A percentile compares a stretch with the other conserved stretches of the same genome.
Evolutionary conservation across 2,797 vertebrate genomes (phyloP).

Genomic region (Clarias fuscus): DNA sequence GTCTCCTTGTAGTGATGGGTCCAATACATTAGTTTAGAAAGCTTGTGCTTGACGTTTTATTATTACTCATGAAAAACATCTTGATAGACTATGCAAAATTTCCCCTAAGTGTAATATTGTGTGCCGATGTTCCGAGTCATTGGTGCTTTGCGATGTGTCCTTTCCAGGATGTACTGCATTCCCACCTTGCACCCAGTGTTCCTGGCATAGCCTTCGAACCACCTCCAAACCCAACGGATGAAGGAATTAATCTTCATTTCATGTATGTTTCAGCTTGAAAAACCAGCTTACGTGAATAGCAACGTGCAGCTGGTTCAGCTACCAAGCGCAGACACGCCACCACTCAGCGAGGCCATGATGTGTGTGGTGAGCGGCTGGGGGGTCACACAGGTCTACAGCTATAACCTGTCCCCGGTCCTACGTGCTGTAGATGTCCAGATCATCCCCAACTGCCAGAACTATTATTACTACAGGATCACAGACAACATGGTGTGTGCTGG

Average conservation of each 20-base stretch:
- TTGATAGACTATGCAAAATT: background rate
- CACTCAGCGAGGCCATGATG: conserved; percentile 21
- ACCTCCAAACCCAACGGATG: background rate
- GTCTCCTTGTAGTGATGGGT: background rate
- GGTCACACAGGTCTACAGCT: conserved; percentile 66
- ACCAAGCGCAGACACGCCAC: conserved; percentile 40
- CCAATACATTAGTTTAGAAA: background rate
- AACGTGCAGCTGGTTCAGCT: conserved; percentile 56
- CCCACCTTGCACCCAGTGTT: background rate
- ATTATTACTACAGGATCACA: conserved; percentile 75
- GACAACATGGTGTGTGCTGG: conserved; percentile 78
- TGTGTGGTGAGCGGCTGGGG: conserved; percentile 81
- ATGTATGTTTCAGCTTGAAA: conserved; percentile 64
- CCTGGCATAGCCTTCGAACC: background rate
- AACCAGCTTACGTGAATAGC: conserved; percentile 61
- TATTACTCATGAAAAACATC: background rate
- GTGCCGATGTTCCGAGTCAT: background rate
- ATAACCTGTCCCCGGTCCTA: conserved; percentile 68
- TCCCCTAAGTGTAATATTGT: background rate
- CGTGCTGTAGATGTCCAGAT: conserved; percentile 70
- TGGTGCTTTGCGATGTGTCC: background rate
- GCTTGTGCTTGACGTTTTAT: background rate
- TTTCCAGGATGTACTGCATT: background rate
- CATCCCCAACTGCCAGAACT: conserved; percentile 69
- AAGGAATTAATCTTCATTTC: background rate